Base-by-base conservation (phyloP, 2,888 invertebrate genomes). In the Megastigmus dorsalis region DNA sequence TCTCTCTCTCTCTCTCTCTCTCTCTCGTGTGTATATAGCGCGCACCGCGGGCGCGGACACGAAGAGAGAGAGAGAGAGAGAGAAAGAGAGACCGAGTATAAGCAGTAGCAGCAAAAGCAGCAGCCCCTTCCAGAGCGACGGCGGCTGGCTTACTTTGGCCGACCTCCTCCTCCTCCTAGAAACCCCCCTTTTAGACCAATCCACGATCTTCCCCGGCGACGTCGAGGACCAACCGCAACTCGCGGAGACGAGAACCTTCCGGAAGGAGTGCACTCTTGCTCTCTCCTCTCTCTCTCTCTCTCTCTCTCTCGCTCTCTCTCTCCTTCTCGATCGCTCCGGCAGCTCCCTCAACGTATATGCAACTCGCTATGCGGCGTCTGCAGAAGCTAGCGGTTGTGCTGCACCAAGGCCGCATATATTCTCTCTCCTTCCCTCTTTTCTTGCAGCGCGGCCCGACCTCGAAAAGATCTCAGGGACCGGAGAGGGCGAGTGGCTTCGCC, bases 121-220 rank as follows among this genome's bases (percentile, higher is more conserved):
- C 75, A 65, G 63, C 59, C 62, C 62, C 55, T 63, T 43, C 62
- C 57, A 54, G n/a, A n/a, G 50, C 45, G 20, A 68, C 74, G 76
- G 75, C 71, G 76, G 75, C 60, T 41, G n/a, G n/a, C n/a, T n/a
- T n/a, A n/a, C 41, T 15, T 45, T 38, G 43, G 48, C 33, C 43
- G 33, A 43, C 60, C 48, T 60, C 50, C 50, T 69, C 59, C n/a
- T n/a, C n/a, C 82, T 83, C 82, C 83, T 81, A 82, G 79, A 77
- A 79, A 77, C 78, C 82, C 81, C 83, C 83, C 23, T 54, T 26
- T 26, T 82, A 83, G 83, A 84, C 86, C 86, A 86, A 86, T 85
- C 86, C 83, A 79, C 73, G 84, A 75, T 80, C 84, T 80, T 79
- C 76, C 78, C 78, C 83, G 81, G 79, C 80, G 74, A 75, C 74